phyloP scores from a whole-genome alignment of 2,888 invertebrate genomes.

The Rhyacophila evoluta region DNA sequence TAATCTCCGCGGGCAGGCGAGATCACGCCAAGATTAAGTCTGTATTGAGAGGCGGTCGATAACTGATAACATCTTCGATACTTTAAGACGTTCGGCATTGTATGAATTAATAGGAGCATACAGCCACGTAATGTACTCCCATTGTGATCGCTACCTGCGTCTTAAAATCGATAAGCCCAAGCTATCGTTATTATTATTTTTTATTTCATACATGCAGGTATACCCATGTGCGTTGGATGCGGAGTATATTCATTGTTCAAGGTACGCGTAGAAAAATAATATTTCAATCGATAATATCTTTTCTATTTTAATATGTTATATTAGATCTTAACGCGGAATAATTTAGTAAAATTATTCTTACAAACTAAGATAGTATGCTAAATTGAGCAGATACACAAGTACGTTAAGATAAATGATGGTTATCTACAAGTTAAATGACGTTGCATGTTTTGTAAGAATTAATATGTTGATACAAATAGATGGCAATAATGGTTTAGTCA shows the following conservation, averaged over 20 bases:
- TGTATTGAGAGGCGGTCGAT: conserved; percentile 45
- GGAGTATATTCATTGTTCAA: not conserved
- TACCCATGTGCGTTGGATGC: not conserved
- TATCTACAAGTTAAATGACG: too few species aligned
- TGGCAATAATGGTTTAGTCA: too few species aligned
- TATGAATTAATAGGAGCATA: conserved; percentile 44
- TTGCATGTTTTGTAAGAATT: too few species aligned
- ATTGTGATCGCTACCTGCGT: not conserved
- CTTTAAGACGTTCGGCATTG: conserved; percentile 42
- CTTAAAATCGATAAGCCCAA: not conserved
- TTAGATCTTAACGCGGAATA: too few species aligned
- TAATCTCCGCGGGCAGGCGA: conserved; percentile 36
- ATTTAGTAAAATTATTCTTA: too few species aligned
- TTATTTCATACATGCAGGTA: not conserved
- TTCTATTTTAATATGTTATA: too few species aligned
- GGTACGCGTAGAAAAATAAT: too few species aligned
- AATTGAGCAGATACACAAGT: too few species aligned
- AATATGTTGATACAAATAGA: too few species aligned
- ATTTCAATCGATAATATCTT: too few species aligned
- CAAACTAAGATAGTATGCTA: too few species aligned
- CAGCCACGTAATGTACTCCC: conserved; percentile 10
- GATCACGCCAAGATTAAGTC: conserved; percentile 45
- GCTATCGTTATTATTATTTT: not conserved
- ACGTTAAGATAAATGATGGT: too few species aligned
- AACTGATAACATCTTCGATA: conserved; percentile 42